Conservation (phyloP, 2,888 invertebrate species). For the Hemithea aestivaria region DNA sequence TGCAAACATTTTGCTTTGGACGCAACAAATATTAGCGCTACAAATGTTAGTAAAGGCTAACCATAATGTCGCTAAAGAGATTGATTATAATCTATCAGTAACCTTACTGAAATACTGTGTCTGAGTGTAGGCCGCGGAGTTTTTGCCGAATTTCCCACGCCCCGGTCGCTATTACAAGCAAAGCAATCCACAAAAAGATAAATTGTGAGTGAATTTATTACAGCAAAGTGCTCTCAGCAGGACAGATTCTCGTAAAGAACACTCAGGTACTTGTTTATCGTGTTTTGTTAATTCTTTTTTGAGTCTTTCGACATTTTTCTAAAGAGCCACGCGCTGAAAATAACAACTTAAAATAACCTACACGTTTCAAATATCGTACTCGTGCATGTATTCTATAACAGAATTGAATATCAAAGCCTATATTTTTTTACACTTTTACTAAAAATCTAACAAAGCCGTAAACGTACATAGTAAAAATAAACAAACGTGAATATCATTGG, state of each 20-base stretch:
- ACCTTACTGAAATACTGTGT: conserved; percentile 5
- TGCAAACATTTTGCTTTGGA: too few species aligned
- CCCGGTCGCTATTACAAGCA: conserved; percentile 47
- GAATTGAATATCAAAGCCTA: too few species aligned
- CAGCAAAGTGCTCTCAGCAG: conserved; percentile 64
- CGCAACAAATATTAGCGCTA: too few species aligned
- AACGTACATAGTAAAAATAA: too few species aligned
- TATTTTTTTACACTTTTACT: too few species aligned
- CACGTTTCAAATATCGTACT: too few species aligned
- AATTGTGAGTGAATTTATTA: conserved; percentile 66
- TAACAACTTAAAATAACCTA: conserved; percentile 7
- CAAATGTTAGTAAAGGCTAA: too few species aligned
- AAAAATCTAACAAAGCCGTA: too few species aligned
- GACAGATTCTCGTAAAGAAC: conserved; percentile 59
- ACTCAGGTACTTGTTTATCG: conserved; percentile 55
- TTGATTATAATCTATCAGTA: too few species aligned
- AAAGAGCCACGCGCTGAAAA: conserved; percentile 2
- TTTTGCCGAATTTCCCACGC: conserved; percentile 53
- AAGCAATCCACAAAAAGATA: conserved; percentile 68
- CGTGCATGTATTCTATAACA: too few species aligned
- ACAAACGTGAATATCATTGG: too few species aligned
- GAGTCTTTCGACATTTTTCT: conserved; percentile 14
- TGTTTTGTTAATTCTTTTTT: conserved; percentile 50
- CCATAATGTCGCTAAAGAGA: too few species aligned
- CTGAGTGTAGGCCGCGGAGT: conserved; percentile 48